Percentiles rank a stretch among this genome's conserved stretches.
Conservation (phyloP, 1,140 invertebrate species). For the Drosophila varians region DNA sequence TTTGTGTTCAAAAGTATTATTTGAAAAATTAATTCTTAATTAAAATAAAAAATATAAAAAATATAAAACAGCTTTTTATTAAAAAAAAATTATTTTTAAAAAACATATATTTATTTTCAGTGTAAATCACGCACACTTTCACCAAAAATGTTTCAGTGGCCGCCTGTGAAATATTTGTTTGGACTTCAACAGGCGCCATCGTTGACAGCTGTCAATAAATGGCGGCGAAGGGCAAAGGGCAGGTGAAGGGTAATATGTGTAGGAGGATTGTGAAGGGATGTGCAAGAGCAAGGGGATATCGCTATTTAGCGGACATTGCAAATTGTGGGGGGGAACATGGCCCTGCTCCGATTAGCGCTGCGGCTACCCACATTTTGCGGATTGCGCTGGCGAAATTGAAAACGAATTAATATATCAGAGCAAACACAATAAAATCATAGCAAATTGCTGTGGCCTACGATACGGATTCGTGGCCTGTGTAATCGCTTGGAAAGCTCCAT, state of each 20-base stretch:
- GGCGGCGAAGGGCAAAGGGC: conserved; percentile 34
- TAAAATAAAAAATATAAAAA: too few relatives aligned
- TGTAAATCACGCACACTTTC: conserved; percentile 6
- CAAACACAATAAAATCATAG: conserved; percentile 5
- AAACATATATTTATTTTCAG: background rate
- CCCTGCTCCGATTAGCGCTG: conserved; percentile 42
- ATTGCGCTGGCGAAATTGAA: conserved; percentile 29
- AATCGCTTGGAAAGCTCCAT: conserved; percentile 32
- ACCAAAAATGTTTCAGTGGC: conserved; percentile 16
- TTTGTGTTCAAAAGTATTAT: too few relatives aligned
- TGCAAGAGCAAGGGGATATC: background rate
- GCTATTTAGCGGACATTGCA: conserved; percentile 8
- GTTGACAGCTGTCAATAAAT: conserved; percentile 62
- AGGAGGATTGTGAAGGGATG: too few relatives aligned
- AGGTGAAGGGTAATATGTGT: background rate
- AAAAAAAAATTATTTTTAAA: too few relatives aligned
- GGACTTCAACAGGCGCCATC: conserved; percentile 51
- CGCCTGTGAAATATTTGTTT: conserved; percentile 48
- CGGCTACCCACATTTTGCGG: conserved; percentile 32
- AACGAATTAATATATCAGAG: conserved; percentile 40
- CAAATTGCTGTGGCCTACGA: conserved; percentile 18
- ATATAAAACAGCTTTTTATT: too few relatives aligned
- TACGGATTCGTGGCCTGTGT: conserved; percentile 8
- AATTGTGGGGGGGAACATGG: conserved; percentile 5
- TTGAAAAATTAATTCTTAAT: too few relatives aligned